Evolutionary conservation across 2,113 vertebrate species (phyloP).

Genomic region (Mormoops blainvillei): DNA sequence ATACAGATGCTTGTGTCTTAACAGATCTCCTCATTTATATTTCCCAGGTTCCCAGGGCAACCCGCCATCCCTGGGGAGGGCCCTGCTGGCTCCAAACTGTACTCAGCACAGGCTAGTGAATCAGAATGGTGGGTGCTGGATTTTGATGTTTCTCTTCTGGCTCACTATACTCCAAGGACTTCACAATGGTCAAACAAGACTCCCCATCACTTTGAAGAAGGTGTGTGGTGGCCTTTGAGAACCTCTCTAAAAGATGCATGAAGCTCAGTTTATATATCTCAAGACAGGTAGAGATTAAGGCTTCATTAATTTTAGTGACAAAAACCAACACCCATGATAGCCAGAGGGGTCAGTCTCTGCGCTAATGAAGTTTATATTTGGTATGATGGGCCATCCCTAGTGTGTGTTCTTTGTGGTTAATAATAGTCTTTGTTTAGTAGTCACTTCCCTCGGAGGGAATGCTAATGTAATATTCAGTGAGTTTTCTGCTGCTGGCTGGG

Average conservation of each 20-base stretch:
- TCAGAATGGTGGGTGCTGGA: not conserved
- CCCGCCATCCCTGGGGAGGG: not conserved
- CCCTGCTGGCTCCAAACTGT: not conserved
- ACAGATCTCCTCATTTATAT: not conserved
- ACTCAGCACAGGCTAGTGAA: not conserved
- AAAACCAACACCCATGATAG: not conserved
- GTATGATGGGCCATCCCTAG: slow-evolving; percentile 68
- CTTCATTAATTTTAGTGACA: not conserved
- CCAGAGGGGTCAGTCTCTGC: slow-evolving; percentile 59
- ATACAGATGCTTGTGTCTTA: not conserved
- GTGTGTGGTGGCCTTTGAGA: not conserved
- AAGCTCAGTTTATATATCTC: not conserved
- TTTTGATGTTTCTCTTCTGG: not conserved
- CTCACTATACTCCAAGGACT: not conserved
- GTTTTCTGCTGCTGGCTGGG: slow-evolving; percentile 77
- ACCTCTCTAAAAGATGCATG: not conserved
- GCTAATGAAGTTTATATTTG: slow-evolving; percentile 61
- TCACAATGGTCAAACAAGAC: not conserved
- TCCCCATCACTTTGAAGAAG: not conserved
- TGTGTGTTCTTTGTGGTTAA: slow-evolving; percentile 74
- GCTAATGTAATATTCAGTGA: slow-evolving; percentile 79
- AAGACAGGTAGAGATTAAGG: slow-evolving; percentile 35
- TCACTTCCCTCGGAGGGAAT: slow-evolving; percentile 71
- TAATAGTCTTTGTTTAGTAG: slow-evolving; percentile 76
- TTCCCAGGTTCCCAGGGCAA: not conserved